These are phyloP conservation scores for Bombus ignitus DNA, from an alignment of 1,140 invertebrate genomes.

Conservation along the genomic window DNA sequence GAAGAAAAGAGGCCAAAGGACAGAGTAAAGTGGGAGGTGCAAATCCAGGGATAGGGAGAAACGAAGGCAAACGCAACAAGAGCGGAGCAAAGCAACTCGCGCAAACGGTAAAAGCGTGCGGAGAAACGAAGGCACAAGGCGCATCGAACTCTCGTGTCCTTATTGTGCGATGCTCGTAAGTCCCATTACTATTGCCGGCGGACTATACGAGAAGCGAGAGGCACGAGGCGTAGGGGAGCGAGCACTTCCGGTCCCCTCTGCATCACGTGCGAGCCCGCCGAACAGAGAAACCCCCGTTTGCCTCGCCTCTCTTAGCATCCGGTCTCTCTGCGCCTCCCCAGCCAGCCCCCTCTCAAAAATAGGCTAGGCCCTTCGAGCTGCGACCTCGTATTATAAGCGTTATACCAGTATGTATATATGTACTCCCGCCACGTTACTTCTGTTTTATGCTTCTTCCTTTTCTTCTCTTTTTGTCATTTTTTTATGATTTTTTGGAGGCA, in stretches of 20 bases:
- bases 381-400: slow-evolving; percentile 45
- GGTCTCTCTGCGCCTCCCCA: slow-evolving; percentile 62
- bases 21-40: slow-evolving; percentile 28
- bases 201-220: slow-evolving; percentile 60
- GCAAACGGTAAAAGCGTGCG: slow-evolving; percentile 61
- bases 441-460: too few species aligned
- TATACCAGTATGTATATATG: too few species aligned
- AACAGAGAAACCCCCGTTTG: slow-evolving; percentile 70
- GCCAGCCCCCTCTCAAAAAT: slow-evolving; percentile 74
- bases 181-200: slow-evolving; percentile 68
- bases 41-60: not conserved
- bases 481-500: too few species aligned
- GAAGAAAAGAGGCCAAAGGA: not conserved
- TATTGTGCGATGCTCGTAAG: slow-evolving; percentile 67
- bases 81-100: slow-evolving; percentile 4
- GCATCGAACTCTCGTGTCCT: slow-evolving; percentile 63
- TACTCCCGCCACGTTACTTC: not conserved
- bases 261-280: slow-evolving; percentile 82
- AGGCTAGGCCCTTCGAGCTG: slow-evolving; percentile 72
- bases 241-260: slow-evolving; percentile 80
- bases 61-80: slow-evolving; percentile 32
- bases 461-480: not conserved
- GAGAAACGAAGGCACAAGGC: slow-evolving; percentile 54
- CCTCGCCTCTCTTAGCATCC: slow-evolving; percentile 68
- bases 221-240: slow-evolving; percentile 74